Percentiles rank a stretch among this genome's conserved stretches.
These are phyloP conservation scores for Gambusia yucatana DNA, from an alignment of 2,797 vertebrate genomes.

Conservation along the genomic window DNA sequence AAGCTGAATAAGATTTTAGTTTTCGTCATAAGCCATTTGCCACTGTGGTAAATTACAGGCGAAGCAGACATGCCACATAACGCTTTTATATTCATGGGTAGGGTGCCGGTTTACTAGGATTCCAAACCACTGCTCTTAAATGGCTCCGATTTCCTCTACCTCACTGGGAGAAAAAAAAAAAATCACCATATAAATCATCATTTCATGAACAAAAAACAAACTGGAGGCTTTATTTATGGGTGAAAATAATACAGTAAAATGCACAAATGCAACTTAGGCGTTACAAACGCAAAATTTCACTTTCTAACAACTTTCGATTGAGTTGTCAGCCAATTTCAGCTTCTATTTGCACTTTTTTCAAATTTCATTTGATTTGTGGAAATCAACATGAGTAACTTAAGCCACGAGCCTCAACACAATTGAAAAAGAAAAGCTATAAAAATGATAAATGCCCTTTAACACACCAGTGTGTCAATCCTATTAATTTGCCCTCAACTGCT, in stretches of 20 bases:
- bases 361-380: background rate
- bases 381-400: background rate
- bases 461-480: background rate
- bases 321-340: background rate
- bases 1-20: background rate
- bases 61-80: background rate
- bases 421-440: background rate
- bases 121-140: background rate
- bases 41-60: background rate
- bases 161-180: too few species aligned
- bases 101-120: background rate
- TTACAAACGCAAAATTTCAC: background rate
- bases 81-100: background rate
- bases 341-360: background rate
- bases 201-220: background rate
- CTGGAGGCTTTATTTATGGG: background rate
- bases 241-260: background rate
- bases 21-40: background rate
- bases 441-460: background rate
- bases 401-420: background rate
- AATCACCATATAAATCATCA: background rate
- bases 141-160: background rate
- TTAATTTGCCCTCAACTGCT: conserved; percentile 8
- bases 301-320: background rate
- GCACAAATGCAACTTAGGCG: background rate